Evolutionary conservation across 2,888 invertebrate species (phyloP).

Genomic region (Troglohyphantes excavatus): DNA sequence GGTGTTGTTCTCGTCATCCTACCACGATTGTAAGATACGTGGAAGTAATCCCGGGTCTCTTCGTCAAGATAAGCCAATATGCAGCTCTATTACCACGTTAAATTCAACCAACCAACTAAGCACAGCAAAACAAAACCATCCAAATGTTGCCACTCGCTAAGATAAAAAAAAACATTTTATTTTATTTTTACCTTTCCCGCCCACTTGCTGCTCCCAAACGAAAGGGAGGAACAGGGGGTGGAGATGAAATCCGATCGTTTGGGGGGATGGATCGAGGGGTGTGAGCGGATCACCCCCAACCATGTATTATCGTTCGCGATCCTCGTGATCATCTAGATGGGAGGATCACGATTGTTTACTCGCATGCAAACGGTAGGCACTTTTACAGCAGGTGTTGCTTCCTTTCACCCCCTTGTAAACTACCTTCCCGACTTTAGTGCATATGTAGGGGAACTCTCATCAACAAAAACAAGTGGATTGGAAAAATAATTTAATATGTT

Average conservation of each 20-base stretch:
- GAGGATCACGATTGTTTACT: constrained; percentile 61
- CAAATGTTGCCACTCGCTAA: background rate
- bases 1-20: too few relatives aligned
- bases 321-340: constrained; percentile 56
- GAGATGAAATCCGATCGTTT: constrained; percentile 46
- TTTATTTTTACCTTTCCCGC: background rate
- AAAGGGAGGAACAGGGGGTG: background rate
- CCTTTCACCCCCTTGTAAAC: too few relatives aligned
- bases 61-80: too few relatives aligned
- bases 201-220: background rate
- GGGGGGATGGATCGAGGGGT: constrained; percentile 39
- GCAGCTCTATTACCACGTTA: too few relatives aligned
- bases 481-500: too few relatives aligned
- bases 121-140: too few relatives aligned
- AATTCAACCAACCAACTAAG: too few relatives aligned
- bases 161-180: background rate
- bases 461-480: too few relatives aligned
- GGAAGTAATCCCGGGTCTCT: too few relatives aligned
- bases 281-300: constrained; percentile 15
- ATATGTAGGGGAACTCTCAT: too few relatives aligned
- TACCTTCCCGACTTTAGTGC: too few relatives aligned
- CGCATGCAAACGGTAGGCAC: constrained; percentile 31
- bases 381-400: constrained; percentile 47
- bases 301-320: constrained; percentile 18
- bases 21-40: too few relatives aligned